Base-by-base conservation (phyloP, 2,113 vertebrate genomes). In the Machaerirhynchus nigripectus region DNA sequence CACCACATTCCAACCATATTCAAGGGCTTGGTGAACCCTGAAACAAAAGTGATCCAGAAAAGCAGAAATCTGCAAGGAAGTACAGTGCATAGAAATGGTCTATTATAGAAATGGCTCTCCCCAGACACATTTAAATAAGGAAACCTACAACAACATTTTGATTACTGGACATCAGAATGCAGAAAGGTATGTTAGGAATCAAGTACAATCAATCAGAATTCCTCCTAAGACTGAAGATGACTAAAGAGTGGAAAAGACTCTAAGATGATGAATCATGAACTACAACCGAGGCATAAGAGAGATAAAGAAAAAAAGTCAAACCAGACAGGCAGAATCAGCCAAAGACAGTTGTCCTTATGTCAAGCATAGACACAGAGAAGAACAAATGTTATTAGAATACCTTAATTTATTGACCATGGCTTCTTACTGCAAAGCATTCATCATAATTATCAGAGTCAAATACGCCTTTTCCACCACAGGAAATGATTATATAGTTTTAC, bases 371-470 rank as follows among this genome's bases (percentile, higher is more conserved):
- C 35, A 84, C 18, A 52, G 2, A 63, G 30, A 92, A 86, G 35
- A 84, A 75, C 16, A 92, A 87, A 88, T 44, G 28, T 57, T 79
- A 47, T 30, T 60, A 28, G 30, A 92, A 74, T 26, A 82, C 46
- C 12, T 68, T 71, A 71, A 89, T 75, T 81, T 78, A 89, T 52
- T 81, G 57, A 63, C 79, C 28, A n/a, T 16, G 30, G 46, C 31
- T 94, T 89, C 87, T 84, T 89, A 82, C 28, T 75, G 73, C 24
- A 75, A 82, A 84, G 31, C 20, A 76, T 91, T 89, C 30, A 71
- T 57, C 49, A 55, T 31, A 68, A 74, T 53, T 84, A 71, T 55
- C 15, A 52, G 59, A 90, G 13, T 27, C 28, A 93, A 88, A 84
- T 40, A 90, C 56, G 11, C 5, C 55, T 31, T 65, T 73, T 84